Evolutionary conservation across 1,140 invertebrate genomes (phyloP).

Genomic region (Pseudomyrmex sp.): DNA sequence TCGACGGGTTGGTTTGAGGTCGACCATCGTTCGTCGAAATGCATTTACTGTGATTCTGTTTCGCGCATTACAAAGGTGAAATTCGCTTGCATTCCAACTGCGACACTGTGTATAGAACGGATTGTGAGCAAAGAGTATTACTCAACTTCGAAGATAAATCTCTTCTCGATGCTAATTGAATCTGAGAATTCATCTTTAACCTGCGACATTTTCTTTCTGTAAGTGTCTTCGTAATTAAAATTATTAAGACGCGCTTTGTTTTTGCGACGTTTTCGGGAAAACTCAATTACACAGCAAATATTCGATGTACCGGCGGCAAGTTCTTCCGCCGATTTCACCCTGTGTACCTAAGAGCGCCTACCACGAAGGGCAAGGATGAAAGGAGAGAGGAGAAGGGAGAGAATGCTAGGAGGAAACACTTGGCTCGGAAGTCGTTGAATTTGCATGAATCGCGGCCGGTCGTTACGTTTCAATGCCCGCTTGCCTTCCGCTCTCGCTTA

Average conservation of each 20-base stretch:
- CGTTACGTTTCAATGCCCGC: constrained; percentile 72
- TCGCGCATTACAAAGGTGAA: constrained; percentile 44
- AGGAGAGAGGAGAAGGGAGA: constrained; percentile 4
- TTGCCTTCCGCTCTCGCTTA: constrained; percentile 66
- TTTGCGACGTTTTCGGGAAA: constrained; percentile 10
- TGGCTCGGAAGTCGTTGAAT: constrained; percentile 73
- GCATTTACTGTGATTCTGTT: constrained; percentile 58
- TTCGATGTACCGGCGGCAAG: not conserved
- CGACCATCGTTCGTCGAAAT: constrained; percentile 36
- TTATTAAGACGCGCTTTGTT: not conserved
- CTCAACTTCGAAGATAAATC: not conserved
- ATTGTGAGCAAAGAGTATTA: not conserved
- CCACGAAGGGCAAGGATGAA: not conserved
- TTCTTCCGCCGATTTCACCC: constrained; percentile 8
- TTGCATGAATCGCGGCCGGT: constrained; percentile 73
- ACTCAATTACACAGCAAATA: constrained; percentile 24
- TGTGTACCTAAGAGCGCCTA: constrained; percentile 3
- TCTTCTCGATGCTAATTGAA: not conserved
- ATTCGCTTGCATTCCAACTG: not conserved
- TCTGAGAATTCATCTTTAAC: not conserved
- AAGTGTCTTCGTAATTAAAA: not conserved
- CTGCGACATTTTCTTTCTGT: too few relatives aligned
- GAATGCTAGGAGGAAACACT: constrained; percentile 55
- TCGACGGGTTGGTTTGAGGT: constrained; percentile 58
- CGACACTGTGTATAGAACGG: not conserved